phyloP scores from a whole-genome alignment of 2,113 vertebrate genomes.

The Mus spicilegus region DNA sequence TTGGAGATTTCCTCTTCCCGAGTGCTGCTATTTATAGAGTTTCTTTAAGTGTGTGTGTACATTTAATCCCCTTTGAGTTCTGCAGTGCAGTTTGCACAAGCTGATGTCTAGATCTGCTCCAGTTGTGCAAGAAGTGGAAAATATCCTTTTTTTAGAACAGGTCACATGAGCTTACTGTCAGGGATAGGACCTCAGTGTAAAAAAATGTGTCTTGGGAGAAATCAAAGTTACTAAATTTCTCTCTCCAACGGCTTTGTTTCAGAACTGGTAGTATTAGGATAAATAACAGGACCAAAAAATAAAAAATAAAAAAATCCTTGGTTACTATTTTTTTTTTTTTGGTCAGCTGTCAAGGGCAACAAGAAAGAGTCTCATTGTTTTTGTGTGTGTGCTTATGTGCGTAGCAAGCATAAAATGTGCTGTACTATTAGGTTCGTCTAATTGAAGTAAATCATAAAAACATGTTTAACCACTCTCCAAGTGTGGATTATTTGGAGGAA shows the following conservation, averaged over 20 bases:
- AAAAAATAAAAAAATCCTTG: slow-evolving; percentile 23
- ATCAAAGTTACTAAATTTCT: slow-evolving; percentile 87
- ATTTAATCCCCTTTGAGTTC: slow-evolving; percentile 84
- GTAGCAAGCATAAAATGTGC: slow-evolving; percentile 54
- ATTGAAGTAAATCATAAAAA: slow-evolving; percentile 71
- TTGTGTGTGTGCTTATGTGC: not conserved
- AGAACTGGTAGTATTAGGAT: slow-evolving; percentile 76
- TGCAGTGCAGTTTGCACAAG: slow-evolving; percentile 87
- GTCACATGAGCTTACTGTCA: slow-evolving; percentile 91
- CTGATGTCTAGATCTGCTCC: slow-evolving; percentile 91
- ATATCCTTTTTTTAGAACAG: slow-evolving; percentile 92
- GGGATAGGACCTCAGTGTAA: slow-evolving; percentile 85
- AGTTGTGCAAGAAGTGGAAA: slow-evolving; percentile 93
- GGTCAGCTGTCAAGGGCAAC: slow-evolving; percentile 63
- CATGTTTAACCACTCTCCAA: slow-evolving; percentile 56
- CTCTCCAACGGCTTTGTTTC: slow-evolving; percentile 83
- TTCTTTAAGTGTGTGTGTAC: slow-evolving; percentile 77
- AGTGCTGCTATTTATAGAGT: slow-evolving; percentile 86
- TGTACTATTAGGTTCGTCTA: slow-evolving; percentile 55
- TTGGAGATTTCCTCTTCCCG: slow-evolving; percentile 83
- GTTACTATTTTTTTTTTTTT: slow-evolving; percentile 33
- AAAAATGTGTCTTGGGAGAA: slow-evolving; percentile 87
- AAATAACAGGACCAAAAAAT: slow-evolving; percentile 65
- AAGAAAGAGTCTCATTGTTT: slow-evolving; percentile 60
- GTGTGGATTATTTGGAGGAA: slow-evolving; percentile 59